phyloP scores from a whole-genome alignment of 2,888 invertebrate genomes.

The Blera fallax region DNA sequence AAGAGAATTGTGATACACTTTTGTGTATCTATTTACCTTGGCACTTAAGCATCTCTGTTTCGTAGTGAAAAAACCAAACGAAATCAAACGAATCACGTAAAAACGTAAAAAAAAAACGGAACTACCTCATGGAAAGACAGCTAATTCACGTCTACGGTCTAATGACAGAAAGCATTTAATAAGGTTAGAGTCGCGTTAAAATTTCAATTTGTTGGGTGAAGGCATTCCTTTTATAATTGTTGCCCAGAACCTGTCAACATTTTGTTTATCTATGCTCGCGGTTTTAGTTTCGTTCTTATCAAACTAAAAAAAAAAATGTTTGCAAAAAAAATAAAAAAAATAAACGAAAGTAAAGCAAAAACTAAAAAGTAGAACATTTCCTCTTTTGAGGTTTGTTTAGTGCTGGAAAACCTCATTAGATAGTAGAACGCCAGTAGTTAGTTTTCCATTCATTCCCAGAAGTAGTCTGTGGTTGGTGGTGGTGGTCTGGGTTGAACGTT shows the following conservation, averaged over 20 bases:
- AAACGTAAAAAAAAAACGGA: background rate
- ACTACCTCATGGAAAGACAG: constrained; percentile 35
- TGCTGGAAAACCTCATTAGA: constrained; percentile 64
- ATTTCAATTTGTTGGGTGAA: constrained; percentile 6
- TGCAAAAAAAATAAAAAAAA: constrained; percentile 22
- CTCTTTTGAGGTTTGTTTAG: constrained; percentile 59
- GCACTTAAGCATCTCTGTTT: background rate
- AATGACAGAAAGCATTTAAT: constrained; percentile 35
- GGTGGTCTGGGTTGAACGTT: constrained; percentile 45
- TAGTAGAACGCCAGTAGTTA: constrained; percentile 59
- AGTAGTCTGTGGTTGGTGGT: constrained; percentile 4
- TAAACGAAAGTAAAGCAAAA: background rate
- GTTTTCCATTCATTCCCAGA: constrained; percentile 53
- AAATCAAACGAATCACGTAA: background rate
- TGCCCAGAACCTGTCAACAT: constrained; percentile 32
- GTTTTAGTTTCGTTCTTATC: constrained; percentile 50
- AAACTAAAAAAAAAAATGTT: constrained; percentile 14
- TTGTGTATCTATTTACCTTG: background rate
- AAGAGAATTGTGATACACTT: background rate
- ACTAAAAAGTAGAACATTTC: constrained; percentile 64
- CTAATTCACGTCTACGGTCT: constrained; percentile 47
- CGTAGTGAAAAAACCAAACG: background rate
- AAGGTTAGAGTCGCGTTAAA: constrained; percentile 33
- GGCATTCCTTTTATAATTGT: constrained; percentile 31
- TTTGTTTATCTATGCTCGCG: constrained; percentile 48